Evolutionary conservation across 2,797 vertebrate species (phyloP).

Genomic region (Siniperca obscura): DNA sequence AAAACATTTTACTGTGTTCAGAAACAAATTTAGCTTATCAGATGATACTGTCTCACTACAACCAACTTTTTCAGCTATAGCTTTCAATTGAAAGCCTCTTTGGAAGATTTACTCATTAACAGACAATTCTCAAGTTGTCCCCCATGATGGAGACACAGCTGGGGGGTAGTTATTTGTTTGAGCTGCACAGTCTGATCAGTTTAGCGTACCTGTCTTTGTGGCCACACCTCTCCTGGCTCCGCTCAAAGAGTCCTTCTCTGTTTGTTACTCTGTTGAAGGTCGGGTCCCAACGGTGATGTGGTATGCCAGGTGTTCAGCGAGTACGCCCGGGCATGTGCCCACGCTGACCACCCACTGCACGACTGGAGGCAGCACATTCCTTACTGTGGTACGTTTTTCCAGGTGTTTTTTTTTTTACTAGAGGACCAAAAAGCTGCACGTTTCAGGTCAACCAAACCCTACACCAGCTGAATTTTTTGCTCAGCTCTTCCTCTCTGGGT

Average conservation of each 20-base stretch:
- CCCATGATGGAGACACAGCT: neutral
- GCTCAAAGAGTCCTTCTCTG: conserved; percentile 55
- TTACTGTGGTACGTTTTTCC: conserved; percentile 89
- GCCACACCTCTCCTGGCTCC: conserved; percentile 43
- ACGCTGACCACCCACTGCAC: conserved; percentile 91
- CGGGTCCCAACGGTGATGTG: conserved; percentile 85
- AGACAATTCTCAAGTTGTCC: no score
- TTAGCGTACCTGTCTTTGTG: conserved; percentile 24
- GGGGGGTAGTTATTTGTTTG: conserved; percentile 20
- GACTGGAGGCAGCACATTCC: conserved; percentile 89
- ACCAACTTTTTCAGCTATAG: neutral
- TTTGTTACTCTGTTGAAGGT: conserved; percentile 79
- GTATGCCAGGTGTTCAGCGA: conserved; percentile 94
- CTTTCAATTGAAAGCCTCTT: neutral
- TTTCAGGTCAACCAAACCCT: neutral
- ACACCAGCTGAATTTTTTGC: neutral
- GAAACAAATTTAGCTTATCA: conserved; percentile 11
- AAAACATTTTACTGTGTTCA: neutral
- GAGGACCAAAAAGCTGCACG: neutral
- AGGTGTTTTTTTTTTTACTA: conserved; percentile 20
- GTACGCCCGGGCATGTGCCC: conserved; percentile 93
- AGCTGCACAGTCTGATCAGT: neutral
- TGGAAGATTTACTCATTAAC: neutral
- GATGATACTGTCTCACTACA: neutral
- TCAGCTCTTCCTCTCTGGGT: neutral